Conservation (phyloP, 92 coral and sea anemone species). For the Paramuricea clavata region DNA sequence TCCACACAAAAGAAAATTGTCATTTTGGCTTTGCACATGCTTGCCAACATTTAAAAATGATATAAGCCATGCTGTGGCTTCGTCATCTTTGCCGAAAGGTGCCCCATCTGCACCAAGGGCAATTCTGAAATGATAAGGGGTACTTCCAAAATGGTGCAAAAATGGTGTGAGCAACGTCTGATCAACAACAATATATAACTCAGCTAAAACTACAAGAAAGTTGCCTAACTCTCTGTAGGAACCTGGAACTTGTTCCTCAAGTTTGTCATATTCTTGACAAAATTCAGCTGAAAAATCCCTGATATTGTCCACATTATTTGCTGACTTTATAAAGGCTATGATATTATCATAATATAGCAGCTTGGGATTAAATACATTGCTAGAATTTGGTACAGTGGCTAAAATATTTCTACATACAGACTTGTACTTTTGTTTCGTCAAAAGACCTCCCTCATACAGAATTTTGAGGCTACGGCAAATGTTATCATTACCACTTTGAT, state of each 20-base stretch:
- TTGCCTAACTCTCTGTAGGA: constrained; percentile 64
- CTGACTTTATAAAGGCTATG: constrained; percentile 51
- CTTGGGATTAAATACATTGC: constrained; percentile 45
- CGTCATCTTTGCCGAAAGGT: constrained; percentile 72
- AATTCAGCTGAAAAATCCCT: constrained; percentile 24
- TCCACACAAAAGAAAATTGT: constrained; percentile 66
- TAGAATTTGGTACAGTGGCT: background rate
- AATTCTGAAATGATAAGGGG: constrained; percentile 65
- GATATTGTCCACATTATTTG: constrained; percentile 28
- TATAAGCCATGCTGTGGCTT: constrained; percentile 64
- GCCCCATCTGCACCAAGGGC: constrained; percentile 74
- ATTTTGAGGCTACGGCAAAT: constrained; percentile 26
- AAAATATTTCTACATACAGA: constrained; percentile 56
- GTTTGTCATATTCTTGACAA: background rate
- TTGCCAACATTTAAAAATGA: constrained; percentile 57
- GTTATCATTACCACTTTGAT: constrained; percentile 30
- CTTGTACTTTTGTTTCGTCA: constrained; percentile 60
- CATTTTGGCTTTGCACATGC: constrained; percentile 60
- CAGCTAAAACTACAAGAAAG: constrained; percentile 58
- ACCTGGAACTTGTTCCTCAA: constrained; percentile 60
- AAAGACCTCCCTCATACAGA: constrained; percentile 41
- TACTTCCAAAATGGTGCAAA: constrained; percentile 60
- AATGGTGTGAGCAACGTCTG: constrained; percentile 33
- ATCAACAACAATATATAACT: constrained; percentile 63
- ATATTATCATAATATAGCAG: constrained; percentile 61